phyloP scores from a whole-genome alignment of 2,113 vertebrate species.

The Perca flavescens region DNA sequence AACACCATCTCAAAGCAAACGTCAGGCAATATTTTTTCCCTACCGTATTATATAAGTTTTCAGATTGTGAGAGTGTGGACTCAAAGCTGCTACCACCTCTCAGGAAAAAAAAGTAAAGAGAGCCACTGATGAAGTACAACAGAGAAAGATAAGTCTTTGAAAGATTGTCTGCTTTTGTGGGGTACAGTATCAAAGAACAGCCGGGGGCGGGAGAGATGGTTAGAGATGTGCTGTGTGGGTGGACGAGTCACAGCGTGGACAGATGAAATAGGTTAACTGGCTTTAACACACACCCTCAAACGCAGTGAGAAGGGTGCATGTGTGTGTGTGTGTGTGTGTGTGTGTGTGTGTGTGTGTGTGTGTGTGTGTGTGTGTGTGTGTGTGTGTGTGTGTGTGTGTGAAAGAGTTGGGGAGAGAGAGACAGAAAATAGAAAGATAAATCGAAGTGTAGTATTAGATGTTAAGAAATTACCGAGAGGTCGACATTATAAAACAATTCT shows the following conservation, averaged over 20 bases:
- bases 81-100: slow-evolving; percentile 49
- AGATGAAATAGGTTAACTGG: slow-evolving; percentile 76
- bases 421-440: slow-evolving; percentile 21
- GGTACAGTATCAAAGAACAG: slow-evolving; percentile 72
- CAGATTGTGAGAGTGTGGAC: slow-evolving; percentile 43
- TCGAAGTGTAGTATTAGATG: background rate
- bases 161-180: slow-evolving; percentile 74
- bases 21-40: slow-evolving; percentile 62
- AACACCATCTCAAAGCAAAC: slow-evolving; percentile 52
- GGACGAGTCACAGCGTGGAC: slow-evolving; percentile 69
- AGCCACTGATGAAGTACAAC: slow-evolving; percentile 51
- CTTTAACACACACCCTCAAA: slow-evolving; percentile 58
- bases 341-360: background rate
- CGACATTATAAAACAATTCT: background rate
- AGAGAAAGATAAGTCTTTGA: slow-evolving; percentile 64
- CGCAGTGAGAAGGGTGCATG: slow-evolving; percentile 20
- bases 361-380: background rate
- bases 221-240: slow-evolving; percentile 73
- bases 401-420: slow-evolving; percentile 21
- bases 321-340: background rate
- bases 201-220: slow-evolving; percentile 64
- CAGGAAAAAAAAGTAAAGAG: slow-evolving; percentile 32
- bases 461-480: slow-evolving; percentile 4
- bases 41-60: slow-evolving; percentile 62
- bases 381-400: no score